phyloP scores from a whole-genome alignment of 2,797 vertebrate genomes.

The Hemibagrus guttatus region DNA sequence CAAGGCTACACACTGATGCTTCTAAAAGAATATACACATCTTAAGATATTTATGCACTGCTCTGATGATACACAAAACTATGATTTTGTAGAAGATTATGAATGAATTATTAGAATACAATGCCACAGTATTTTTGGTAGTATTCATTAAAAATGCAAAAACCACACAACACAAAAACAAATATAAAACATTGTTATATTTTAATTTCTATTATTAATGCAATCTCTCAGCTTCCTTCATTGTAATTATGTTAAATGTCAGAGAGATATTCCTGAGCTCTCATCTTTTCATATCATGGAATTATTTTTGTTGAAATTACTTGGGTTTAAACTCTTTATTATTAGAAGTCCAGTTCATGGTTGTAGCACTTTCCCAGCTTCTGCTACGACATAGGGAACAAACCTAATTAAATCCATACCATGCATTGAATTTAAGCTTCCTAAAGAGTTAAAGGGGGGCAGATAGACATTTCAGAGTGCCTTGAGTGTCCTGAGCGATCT shows the following conservation, averaged over 20 bases:
- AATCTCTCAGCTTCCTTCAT: neutral
- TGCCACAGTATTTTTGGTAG: neutral
- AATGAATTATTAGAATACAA: neutral
- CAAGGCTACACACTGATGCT: slow-evolving; percentile 15
- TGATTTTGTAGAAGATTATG: neutral
- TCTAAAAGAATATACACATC: neutral
- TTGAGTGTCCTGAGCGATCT: neutral
- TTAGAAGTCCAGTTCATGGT: neutral
- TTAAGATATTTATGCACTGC: neutral
- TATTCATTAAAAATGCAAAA: neutral
- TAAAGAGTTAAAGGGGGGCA: neutral
- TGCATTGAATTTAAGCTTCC: neutral
- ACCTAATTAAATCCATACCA: neutral
- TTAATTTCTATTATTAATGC: neutral
- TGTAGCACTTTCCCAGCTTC: neutral
- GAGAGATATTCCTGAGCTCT: neutral
- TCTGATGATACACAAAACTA: neutral
- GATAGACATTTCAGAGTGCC: neutral
- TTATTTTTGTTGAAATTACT: neutral
- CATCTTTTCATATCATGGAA: neutral
- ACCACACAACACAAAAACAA: neutral
- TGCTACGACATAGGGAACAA: neutral
- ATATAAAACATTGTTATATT: neutral
- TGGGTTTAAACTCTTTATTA: neutral
- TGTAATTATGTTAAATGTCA: neutral